phyloP scores from a whole-genome alignment of 2,113 vertebrate species.

The Nymphicus hollandicus region DNA sequence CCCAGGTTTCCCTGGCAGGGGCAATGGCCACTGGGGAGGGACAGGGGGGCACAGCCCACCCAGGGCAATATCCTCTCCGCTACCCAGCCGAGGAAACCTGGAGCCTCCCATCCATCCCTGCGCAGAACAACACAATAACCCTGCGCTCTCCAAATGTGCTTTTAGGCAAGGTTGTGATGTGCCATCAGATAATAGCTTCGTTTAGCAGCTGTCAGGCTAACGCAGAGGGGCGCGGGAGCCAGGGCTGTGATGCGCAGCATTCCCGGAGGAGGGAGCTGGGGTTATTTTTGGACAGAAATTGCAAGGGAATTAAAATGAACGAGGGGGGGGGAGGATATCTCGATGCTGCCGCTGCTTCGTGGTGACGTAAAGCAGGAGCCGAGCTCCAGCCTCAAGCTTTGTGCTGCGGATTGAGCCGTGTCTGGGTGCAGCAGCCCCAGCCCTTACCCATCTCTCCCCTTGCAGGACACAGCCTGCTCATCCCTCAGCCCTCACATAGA shows the following conservation, averaged over 20 bases:
- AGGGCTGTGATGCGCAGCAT: not conserved
- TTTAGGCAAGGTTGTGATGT: not conserved
- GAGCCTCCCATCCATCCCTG: not conserved
- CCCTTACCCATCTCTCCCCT: not conserved
- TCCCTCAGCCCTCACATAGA: rapidly evolving
- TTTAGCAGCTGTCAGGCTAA: constrained; percentile 9
- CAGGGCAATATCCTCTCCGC: not conserved
- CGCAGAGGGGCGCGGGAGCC: not conserved
- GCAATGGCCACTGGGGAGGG: rapidly evolving
- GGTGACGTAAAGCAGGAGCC: not conserved
- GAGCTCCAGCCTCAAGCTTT: not conserved
- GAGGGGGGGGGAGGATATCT: too few species aligned
- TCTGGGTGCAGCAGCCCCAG: not conserved
- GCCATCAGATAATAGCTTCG: not conserved
- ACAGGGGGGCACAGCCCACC: not conserved
- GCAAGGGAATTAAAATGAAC: constrained; percentile 33
- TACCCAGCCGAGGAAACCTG: not conserved
- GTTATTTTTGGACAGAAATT: constrained; percentile 41
- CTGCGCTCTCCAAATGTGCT: not conserved
- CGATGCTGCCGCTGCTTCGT: not conserved
- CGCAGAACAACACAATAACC: not conserved
- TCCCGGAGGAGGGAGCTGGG: constrained; percentile 1
- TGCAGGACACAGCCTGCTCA: rapidly evolving
- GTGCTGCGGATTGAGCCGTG: not conserved
- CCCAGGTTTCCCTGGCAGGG: not conserved